Base-by-base conservation (phyloP, 2,888 invertebrate genomes). In the Agrochola macilenta region DNA sequence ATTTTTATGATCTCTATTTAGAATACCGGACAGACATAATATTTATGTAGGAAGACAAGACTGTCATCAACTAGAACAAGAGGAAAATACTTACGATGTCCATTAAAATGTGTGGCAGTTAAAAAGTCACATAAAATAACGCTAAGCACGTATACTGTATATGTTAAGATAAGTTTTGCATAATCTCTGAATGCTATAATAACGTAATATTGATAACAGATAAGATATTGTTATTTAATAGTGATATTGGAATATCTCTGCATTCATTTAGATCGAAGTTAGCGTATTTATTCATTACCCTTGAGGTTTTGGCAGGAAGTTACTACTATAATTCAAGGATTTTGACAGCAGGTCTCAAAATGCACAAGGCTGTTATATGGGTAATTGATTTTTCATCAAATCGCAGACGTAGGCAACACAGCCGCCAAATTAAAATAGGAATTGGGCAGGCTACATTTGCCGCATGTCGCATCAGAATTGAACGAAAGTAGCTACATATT, bases 181-280 rank as follows among this genome's bases (percentile, higher is more conserved):
- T 84, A 83, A 74, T 69, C 30, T 69, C 12, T 60, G 35, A 54
- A 65, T 61, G 58, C 39, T 35, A 11, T 30, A 64, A 17, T 60
- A 43, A 76, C 65, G 70, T 73, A 74, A 83, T 39, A 76, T 11
- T 57, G 78, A 72, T 69, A 74, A 49, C n/a, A 43, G 85, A 81
- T 85, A 81, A 83, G 69, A 77, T 79, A 68, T 5, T 26, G 65
- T 85, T 78, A 78, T 74, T 74, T 46, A 76, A 83, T 71, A 79
- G 26, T 66, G 77, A 72, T 74, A 80, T 58, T 12, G 63, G 49
- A 35, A 52, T 69, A 74, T 60, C 23, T 74, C 5, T 43, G 9
- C 39, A 63, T 63, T 63, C 0, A 64, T 57, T 58, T 49, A n/a
- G 26, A 71, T 35, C 64, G 26, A 23, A 66, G 14, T 17, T 39